Evolutionary conservation across 1,140 invertebrate genomes (phyloP).

Genomic region (Drosophila lacteicornis): DNA sequence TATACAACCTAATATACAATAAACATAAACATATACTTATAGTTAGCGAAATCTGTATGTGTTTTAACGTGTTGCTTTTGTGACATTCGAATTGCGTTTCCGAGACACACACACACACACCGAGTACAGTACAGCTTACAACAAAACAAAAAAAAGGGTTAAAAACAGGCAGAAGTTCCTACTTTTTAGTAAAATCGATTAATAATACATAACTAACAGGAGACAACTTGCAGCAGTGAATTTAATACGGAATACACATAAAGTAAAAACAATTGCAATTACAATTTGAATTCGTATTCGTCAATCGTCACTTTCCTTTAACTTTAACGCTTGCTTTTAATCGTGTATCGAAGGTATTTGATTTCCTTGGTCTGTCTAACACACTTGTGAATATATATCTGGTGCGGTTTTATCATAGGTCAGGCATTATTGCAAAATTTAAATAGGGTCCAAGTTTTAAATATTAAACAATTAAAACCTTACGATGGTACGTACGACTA

Average conservation of each 20-base stretch:
- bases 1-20: slow-evolving; percentile 52
- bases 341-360: slow-evolving; percentile 31
- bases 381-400: slow-evolving; percentile 59
- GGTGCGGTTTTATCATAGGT: slow-evolving; percentile 63
- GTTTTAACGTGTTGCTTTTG: slow-evolving; percentile 60
- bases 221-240: slow-evolving; percentile 71
- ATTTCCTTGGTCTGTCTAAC: slow-evolving; percentile 50
- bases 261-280: slow-evolving; percentile 17
- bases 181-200: slow-evolving; percentile 78
- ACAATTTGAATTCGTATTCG: slow-evolving; percentile 37
- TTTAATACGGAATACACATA: slow-evolving; percentile 56
- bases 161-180: slow-evolving; percentile 77
- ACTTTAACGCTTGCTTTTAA: slow-evolving; percentile 34
- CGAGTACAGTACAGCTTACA: slow-evolving; percentile 31
- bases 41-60: slow-evolving; percentile 73
- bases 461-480: slow-evolving; percentile 64
- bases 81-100: slow-evolving; percentile 60
- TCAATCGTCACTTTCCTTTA: slow-evolving; percentile 30
- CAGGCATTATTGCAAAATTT: slow-evolving; percentile 75
- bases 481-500: slow-evolving; percentile 42
- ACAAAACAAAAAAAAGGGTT: slow-evolving; percentile 17
- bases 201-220: slow-evolving; percentile 47
- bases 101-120: slow-evolving; percentile 33
- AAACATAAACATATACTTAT: slow-evolving; percentile 52
- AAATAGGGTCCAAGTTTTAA: slow-evolving; percentile 83